Base-by-base conservation (phyloP, 2,888 invertebrate species). In the Autographa pulchrina region DNA sequence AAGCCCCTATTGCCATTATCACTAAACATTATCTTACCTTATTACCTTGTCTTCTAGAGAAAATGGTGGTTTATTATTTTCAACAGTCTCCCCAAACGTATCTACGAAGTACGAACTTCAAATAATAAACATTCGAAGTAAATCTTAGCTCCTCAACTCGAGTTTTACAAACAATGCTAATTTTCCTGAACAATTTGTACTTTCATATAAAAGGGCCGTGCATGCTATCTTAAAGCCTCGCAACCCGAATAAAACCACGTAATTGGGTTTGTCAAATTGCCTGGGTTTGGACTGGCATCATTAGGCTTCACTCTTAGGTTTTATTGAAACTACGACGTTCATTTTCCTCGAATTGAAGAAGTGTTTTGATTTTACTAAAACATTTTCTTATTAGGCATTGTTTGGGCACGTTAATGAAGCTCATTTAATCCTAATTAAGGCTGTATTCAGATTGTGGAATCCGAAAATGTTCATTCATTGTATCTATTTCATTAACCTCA, bases 181-280 rank as follows among this genome's bases (percentile, higher is more conserved):
- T 82, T 82, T 78, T 63, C 54, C 61, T 54, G 61, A 68, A 82
- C 74, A 74, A 74, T 82, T 82, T 66, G 64, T 82, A 43, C 13
- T 70, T 65, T 68, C 78, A 70, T 79, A 70, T 59, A 48, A 20
- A 67, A 72, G 62, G 32, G 43, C 13, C 20, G 43, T 65, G 64
- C 67, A 83, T 76, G 68, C 61, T 80, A 72, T 73, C 68, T 77
- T 82, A 78, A 80, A 72, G 80, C 78, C 77, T 84, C 80, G 75
- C 76, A 80, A 86, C 83, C 84, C 81, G 85, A 89, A 89, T 86
- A 89, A 89, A 89, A 88, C 87, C 85, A 85, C 81, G 85, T 88
- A 90, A 89, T 90, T 89, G 84, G 85, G 86, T 88, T 88, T 88
- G 88, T 89, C 84, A 88, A 90, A 88, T 88, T 85, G 87, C 79